Percentiles rank a stretch among this genome's conserved stretches.
Evolutionary conservation across 1,140 invertebrate genomes (phyloP).

Genomic region (Lepidurus packardi): DNA sequence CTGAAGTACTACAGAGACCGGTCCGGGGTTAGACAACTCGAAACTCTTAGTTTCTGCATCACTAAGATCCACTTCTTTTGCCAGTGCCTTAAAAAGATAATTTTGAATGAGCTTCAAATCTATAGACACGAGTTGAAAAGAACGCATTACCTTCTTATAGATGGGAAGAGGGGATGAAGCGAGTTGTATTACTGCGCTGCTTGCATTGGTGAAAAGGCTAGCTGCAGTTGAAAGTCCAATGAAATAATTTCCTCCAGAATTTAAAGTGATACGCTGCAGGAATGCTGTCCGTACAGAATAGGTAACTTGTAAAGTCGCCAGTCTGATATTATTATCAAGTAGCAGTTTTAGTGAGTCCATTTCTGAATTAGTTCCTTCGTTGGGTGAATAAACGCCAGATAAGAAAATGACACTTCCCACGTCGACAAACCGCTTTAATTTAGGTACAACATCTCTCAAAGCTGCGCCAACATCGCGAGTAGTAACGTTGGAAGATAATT

Average conservation of each 20-base stretch:
- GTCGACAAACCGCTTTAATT: not conserved
- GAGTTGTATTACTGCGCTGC: not conserved
- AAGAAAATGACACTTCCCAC: conserved; percentile 4
- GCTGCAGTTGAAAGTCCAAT: not conserved
- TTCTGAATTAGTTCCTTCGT: not conserved
- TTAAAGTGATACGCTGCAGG: not conserved
- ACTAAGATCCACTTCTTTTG: not conserved
- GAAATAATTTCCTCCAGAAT: not conserved
- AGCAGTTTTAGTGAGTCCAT: not conserved
- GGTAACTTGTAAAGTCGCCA: not conserved
- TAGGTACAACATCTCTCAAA: not conserved
- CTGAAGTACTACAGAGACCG: not conserved
- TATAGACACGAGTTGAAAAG: not conserved
- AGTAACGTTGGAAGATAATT: not conserved
- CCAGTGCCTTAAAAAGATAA: not conserved
- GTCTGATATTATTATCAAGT: not conserved
- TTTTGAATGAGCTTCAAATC: not conserved
- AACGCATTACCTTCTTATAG: not conserved
- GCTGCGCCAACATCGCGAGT: not conserved
- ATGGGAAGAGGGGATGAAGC: not conserved
- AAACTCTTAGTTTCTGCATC: not conserved
- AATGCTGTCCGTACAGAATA: not conserved
- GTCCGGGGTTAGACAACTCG: not conserved
- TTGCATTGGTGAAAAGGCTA: not conserved
- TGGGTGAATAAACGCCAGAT: not conserved